phyloP scores from a whole-genome alignment of 2,113 vertebrate genomes.

The Tachysurus fulvidraco region DNA sequence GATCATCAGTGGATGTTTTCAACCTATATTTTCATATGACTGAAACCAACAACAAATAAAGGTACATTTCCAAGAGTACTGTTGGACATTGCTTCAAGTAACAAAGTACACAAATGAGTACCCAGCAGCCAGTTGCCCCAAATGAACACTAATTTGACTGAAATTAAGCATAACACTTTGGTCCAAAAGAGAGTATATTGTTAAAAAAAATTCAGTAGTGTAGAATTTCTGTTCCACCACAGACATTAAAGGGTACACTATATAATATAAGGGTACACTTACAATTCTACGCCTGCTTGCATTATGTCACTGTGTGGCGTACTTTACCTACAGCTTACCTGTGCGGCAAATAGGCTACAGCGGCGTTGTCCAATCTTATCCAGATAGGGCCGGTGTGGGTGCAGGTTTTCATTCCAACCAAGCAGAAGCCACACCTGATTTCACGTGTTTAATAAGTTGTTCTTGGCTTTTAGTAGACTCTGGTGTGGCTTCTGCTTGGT shows the following conservation, averaged over 20 bases:
- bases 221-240: neutral
- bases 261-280: too few relatives aligned
- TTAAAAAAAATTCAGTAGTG: neutral
- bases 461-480: too few relatives aligned
- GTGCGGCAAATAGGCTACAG: neutral
- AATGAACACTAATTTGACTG: neutral
- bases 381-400: too few relatives aligned
- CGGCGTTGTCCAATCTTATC: too few relatives aligned
- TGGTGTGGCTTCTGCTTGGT: too few relatives aligned
- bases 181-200: neutral
- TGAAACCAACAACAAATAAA: neutral
- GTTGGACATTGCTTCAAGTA: neutral
- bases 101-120: neutral
- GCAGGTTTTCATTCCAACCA: too few relatives aligned
- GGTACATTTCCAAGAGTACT: neutral
- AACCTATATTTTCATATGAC: neutral
- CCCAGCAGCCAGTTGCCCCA: neutral
- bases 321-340: constrained; percentile 8
- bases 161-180: neutral
- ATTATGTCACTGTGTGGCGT: neutral
- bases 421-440: too few relatives aligned
- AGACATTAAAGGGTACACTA: too few relatives aligned
- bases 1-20: neutral
- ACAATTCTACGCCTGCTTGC: neutral
- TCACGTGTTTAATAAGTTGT: too few relatives aligned